These are phyloP conservation scores for Melanaphis sacchari DNA, from an alignment of 1,140 invertebrate species.

Conservation along the genomic window DNA sequence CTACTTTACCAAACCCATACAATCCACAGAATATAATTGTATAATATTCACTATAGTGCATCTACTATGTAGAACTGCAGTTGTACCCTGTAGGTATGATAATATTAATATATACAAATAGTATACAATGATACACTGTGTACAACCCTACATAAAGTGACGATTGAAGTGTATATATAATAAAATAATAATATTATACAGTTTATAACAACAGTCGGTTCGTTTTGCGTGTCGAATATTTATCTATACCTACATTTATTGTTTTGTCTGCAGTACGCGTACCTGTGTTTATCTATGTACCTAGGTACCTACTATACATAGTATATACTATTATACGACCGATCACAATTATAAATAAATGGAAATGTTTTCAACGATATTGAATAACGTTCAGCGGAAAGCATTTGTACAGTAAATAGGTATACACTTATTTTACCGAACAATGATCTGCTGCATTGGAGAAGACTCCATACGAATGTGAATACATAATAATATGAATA, in stretches of 20 bases:
- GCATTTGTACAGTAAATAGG: not conserved
- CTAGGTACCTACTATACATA: not conserved
- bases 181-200: not conserved
- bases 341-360: conserved; percentile 15
- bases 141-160: not conserved
- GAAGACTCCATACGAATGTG: not conserved
- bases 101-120: not conserved
- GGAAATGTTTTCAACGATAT: not conserved
- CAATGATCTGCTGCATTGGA: not conserved
- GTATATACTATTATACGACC: not conserved
- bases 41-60: not conserved
- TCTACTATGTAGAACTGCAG: too few relatives aligned
- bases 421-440: not conserved
- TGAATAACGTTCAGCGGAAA: not conserved
- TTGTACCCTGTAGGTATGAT: not conserved
- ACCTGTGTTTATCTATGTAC: not conserved
- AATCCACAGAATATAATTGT: not conserved
- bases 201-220: not conserved
- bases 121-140: not conserved
- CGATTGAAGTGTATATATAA: not conserved
- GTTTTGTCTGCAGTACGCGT: not conserved
- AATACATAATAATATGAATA: not conserved
- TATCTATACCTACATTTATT: not conserved
- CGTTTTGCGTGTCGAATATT: not conserved
- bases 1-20: not conserved